Evolutionary conservation across 2,797 vertebrate genomes (phyloP), one percentile per base, ranked within the genome.

Genomic region (Poeciliopsis gracilis): DNA sequence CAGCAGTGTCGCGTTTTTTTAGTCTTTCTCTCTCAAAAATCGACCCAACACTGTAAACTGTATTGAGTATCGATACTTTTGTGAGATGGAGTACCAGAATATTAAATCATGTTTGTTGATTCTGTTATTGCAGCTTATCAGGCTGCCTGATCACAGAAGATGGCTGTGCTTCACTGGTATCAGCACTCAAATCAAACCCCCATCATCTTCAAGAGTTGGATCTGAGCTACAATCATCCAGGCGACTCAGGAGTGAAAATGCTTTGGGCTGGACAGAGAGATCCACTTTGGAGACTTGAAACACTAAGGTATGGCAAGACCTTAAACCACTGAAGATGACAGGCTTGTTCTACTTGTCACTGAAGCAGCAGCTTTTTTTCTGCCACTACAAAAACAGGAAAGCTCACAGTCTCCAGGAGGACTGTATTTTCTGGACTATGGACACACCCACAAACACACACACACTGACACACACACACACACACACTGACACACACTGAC

Each of bases 161-260:
- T 25, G 63, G 63, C 9, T 66, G 33, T 66, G 63, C 33, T 66
- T 66, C 9, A 38, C 63, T 66, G 36, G 63, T 36, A 20, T 66
- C 63, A 38, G 63, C 63, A 38, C 20, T 66, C 63, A 66, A 66
- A 38, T 66, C 63, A 66, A 38, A 66, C 63, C 36, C 63, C 8
- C 33, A 66, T 36, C 63, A 66, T 4, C 63, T 66, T 38, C 9
- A 38, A 66, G 33, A 66, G 36, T 38, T 66, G 63, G 63, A 66
- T 66, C 20, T 66, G 18, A 66, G 63, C 63, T 66, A 66, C 63
- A 66, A 66, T 41, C 8, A 12, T 11, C 63, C 63, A 38, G 63
- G 63, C 38, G 33, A 66, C 8, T 11, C 33, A 23, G 63, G 63
- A 38, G 63, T 23, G 11, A 38, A 66, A 1, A 38, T 38, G 33